Conservation (phyloP, 2,113 vertebrate species). For the Tympanuchus pallidicinctus region DNA sequence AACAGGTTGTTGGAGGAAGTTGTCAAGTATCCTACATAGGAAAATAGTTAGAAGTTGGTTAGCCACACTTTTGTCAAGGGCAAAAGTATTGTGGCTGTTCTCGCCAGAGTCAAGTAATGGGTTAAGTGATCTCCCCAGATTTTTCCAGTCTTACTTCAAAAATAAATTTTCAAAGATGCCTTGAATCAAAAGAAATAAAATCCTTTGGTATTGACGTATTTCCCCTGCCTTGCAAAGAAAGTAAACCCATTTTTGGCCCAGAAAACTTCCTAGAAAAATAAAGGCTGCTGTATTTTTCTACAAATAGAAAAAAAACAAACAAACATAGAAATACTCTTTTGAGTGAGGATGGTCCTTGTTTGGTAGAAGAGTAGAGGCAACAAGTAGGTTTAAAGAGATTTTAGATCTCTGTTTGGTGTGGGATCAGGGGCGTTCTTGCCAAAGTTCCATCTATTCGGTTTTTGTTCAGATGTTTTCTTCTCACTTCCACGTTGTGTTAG, state of each 20-base stretch:
- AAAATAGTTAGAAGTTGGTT: neutral
- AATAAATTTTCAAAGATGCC: neutral
- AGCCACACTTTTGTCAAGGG: neutral
- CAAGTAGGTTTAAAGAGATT: conserved; percentile 6
- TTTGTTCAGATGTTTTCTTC: conserved; percentile 42
- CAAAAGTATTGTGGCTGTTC: neutral
- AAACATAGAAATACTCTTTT: neutral
- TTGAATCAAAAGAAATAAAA: neutral
- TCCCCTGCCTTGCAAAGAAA: neutral
- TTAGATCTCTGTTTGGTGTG: neutral
- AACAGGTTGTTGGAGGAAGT: neutral
- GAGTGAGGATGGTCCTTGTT: neutral
- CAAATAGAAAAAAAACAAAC: neutral
- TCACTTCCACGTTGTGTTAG: conserved; percentile 22
- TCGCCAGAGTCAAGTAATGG: neutral
- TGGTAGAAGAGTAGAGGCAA: neutral
- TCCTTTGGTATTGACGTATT: neutral
- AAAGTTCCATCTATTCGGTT: conserved; percentile 26
- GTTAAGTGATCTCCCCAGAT: neutral
- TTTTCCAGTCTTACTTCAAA: neutral
- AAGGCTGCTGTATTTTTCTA: neutral
- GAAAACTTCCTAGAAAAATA: neutral
- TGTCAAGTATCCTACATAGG: neutral
- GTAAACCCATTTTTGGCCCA: neutral
- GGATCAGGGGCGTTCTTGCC: neutral